Evolutionary conservation across 2,888 invertebrate species (phyloP), one percentile per base, ranked within the genome.

Genomic region (Andrena fulva): DNA sequence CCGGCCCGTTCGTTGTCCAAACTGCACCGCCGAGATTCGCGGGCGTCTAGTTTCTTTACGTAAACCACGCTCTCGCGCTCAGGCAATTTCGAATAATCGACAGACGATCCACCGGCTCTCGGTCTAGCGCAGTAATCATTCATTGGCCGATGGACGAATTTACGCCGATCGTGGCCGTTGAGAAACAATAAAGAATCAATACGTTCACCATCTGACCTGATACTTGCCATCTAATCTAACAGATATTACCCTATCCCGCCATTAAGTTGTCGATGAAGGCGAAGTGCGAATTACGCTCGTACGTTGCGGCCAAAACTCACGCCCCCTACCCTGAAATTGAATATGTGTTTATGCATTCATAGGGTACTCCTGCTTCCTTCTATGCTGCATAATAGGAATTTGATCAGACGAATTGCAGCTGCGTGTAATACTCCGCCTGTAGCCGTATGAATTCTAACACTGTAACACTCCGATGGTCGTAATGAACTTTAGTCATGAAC

Each of bases 21-120:
- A 77, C 77, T 77, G 64, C 71, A 71, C 77, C 71, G 48, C 6
- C 24, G 77, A 77, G 77, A 64, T 77, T 64, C 56, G 42, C 56
- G 12, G 12, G n/a, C 56, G 27, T 35, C 50, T 24, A 27, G 50
- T 52, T 62, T 73, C 56, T 66, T 66, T 66, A 66, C 66, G 66
- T 12, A 75, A 75, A 75, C 62, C 68, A 33, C 52, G 50, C 69
- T 69, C 35, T 52, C 60, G 29, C 60, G 62, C 75, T 27, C 27
- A 35, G 33, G 50, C 59, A 50, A 69, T 75, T 50, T 60, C 50
- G 27, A 69, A 56, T n/a, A 63, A 54, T 35, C 68, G 16, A 24
- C 20, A 35, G 33, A 48, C 35, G 72, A 73, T 73, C 54, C 10
- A n/a, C 10, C 33, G 16, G 24, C 33, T 10, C 24, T 10, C 27